Percentiles rank a stretch among this genome's conserved stretches.
phyloP scores from a whole-genome alignment of 2,797 vertebrate genomes.

The Agapornis canus region DNA sequence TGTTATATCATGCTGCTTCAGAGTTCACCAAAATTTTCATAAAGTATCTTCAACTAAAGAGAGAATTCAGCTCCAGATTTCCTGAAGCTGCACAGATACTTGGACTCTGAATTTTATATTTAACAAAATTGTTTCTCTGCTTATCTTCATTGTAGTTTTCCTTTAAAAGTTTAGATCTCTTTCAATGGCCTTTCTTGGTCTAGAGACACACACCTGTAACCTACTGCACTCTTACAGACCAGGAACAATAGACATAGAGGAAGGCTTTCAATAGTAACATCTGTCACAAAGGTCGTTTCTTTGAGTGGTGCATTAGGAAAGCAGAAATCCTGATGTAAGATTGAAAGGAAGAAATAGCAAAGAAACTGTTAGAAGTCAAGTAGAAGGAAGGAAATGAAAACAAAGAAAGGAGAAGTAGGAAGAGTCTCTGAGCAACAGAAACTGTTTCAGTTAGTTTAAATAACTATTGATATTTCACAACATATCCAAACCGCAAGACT shows the following conservation, averaged over 20 bases:
- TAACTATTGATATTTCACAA: neutral
- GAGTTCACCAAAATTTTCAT: neutral
- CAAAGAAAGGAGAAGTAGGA: neutral
- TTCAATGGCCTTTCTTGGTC: neutral
- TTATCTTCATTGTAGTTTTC: neutral
- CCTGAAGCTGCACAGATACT: neutral
- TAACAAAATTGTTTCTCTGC: rapidly evolving
- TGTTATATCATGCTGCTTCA: neutral
- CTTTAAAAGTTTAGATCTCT: neutral
- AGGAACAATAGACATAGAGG: neutral
- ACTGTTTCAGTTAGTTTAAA: neutral
- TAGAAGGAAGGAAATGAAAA: neutral
- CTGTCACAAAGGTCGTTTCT: neutral
- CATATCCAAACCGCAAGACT: neutral
- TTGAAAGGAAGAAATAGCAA: neutral
- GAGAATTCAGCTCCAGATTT: neutral
- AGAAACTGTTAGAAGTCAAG: neutral
- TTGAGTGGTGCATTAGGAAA: neutral
- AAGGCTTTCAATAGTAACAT: neutral
- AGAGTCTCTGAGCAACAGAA: neutral
- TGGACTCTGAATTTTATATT: neutral
- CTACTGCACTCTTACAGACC: neutral
- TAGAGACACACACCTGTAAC: neutral
- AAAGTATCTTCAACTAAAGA: neutral
- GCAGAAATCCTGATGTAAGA: neutral